Percentiles rank a stretch among this genome's conserved stretches.
Evolutionary conservation across 2,888 invertebrate species (phyloP).

Genomic region (Ophion slaviceki): DNA sequence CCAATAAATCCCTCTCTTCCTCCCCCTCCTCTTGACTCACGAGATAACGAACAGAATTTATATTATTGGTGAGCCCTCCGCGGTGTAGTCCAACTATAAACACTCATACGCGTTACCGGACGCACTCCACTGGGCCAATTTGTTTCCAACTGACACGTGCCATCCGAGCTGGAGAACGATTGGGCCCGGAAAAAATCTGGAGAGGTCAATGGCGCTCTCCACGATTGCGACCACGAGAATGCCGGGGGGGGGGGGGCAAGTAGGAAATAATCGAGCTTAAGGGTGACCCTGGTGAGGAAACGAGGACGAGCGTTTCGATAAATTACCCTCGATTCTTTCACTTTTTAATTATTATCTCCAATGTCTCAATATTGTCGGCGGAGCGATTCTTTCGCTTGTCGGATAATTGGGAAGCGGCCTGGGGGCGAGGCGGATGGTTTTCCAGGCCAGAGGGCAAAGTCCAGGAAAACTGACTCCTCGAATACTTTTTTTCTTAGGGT

Average conservation of each 20-base stretch:
- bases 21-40: conserved; percentile 15
- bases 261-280: too few relatives aligned
- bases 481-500: neutral
- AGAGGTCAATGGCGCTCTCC: neutral
- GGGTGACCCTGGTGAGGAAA: too few relatives aligned
- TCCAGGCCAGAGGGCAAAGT: conserved; percentile 27
- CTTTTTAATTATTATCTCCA: neutral
- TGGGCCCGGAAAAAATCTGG: neutral
- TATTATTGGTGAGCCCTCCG: conserved; percentile 76
- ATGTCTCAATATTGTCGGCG: neutral
- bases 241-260: too few relatives aligned
- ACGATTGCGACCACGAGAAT: neutral
- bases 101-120: conserved; percentile 72
- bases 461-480: conserved; percentile 4
- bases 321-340: neutral
- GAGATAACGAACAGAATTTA: conserved; percentile 81
- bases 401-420: conserved; percentile 75
- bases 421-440: conserved; percentile 68
- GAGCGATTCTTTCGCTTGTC: conserved; percentile 75
- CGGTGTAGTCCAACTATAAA: conserved; percentile 69
- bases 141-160: conserved; percentile 71
- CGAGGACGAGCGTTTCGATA: neutral
- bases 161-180: neutral
- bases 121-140: conserved; percentile 77
- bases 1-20: conserved; percentile 78